A percentile compares a stretch with the other conserved stretches of the same genome.
Conservation (phyloP, 2,888 invertebrate genomes). For the Ophion costatus region DNA sequence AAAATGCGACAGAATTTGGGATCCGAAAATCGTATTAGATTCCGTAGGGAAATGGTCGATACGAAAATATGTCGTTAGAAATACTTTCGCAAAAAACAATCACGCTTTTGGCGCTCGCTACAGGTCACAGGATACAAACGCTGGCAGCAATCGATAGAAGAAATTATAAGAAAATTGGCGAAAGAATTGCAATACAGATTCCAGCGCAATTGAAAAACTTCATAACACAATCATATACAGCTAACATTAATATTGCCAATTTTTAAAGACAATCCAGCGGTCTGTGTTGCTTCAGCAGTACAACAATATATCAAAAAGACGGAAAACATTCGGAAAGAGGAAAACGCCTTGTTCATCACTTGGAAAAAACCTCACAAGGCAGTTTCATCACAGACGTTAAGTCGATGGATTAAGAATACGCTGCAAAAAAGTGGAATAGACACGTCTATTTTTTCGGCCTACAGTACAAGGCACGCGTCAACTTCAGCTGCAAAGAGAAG, state of each 20-base stretch:
- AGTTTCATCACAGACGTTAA: too few species aligned
- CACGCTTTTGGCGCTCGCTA: conserved; percentile 62
- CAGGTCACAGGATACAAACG: conserved; percentile 66
- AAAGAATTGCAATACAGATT: conserved; percentile 55
- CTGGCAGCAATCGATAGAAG: conserved; percentile 51
- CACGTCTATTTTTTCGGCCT: too few species aligned
- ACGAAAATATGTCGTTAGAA: conserved; percentile 46
- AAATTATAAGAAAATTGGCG: conserved; percentile 38
- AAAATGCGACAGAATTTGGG: conserved; percentile 68
- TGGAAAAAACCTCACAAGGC: too few species aligned
- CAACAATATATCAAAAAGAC: too few species aligned
- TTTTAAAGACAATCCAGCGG: conserved; percentile 49
- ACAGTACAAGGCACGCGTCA: too few species aligned
- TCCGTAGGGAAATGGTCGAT: conserved; percentile 53
- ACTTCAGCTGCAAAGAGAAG: too few species aligned
- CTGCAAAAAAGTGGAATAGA: too few species aligned
- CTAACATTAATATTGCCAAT: conserved; percentile 62
- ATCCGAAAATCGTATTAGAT: conserved; percentile 67
- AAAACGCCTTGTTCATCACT: too few species aligned
- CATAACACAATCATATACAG: conserved; percentile 58
- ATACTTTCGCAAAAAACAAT: conserved; percentile 54
- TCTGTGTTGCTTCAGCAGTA: conserved; percentile 63
- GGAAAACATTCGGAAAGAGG: too few species aligned
- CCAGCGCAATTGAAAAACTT: conserved; percentile 59
- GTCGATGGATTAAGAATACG: too few species aligned